Evolutionary conservation across 2,888 invertebrate genomes (phyloP), one percentile per base, ranked within the genome.

Genomic region (Epinotia bilunana): DNA sequence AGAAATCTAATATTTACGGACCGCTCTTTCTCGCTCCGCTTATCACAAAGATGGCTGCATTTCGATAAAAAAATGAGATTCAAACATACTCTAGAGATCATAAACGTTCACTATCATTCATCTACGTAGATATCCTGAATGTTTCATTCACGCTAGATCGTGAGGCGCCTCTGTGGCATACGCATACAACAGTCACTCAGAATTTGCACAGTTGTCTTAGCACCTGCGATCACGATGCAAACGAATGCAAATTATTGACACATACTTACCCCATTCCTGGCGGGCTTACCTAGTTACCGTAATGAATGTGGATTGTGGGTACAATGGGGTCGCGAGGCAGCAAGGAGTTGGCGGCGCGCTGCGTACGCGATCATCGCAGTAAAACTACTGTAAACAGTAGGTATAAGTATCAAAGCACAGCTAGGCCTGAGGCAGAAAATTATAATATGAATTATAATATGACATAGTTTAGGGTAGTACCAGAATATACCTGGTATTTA

Each of bases 271-370:
- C 69, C 46, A 69, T 69, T 69, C 58, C 43, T 46, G 46, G 12
- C 58, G 12, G 43, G 63, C 63, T 63, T 53, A 55, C 65, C 55
- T 69, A 60, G 69, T 60, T 60, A 60, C 69, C 69, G 60, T 69
- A 69, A 69, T 60, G 23, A 60, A 58, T 69, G 53, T 20, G 68
- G 61, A 28, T 46, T 69, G 53, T 20, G 68, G 61, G 46, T 46
- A 23, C 23, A 58, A 69, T 69, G 46, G 46, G 68, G 68, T 69
- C 58, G 68, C 68, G 43, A 68, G 68, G 39, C 57, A 57, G 68
- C 68, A 57, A 57, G 23, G 57, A 58, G 58, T 23, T 69, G 28
- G 58, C 69, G 33, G 61, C n/a, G 61, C 61, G 61, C 12, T 5
- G 5, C 58, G 58, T 23, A 28, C n/a, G 23, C 12, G n/a, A 23